Evolutionary conservation across 2,113 vertebrate genomes (phyloP), one percentile per base, ranked within the genome.

Genomic region (Ailurus styani): DNA sequence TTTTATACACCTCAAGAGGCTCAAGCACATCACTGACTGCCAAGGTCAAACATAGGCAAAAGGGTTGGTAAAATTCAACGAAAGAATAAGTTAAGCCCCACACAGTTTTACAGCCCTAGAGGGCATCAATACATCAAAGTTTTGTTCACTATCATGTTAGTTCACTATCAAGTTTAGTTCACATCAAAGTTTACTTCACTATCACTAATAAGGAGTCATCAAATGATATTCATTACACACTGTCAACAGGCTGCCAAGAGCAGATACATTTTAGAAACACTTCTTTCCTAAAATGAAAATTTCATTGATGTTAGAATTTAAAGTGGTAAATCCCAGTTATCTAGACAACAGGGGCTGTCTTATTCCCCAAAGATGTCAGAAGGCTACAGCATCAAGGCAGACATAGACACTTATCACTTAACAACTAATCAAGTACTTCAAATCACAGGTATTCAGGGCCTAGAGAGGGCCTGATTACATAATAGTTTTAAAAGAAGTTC

Each of bases 281-380:
- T 93, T 95, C 50, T 92, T 93, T 88, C 83, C 70, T 68, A 84
- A 97, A 93, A 95, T 83, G 60, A 54, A 83, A 5, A 94, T n/a
- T 68, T 87, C 86, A 66, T 2, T 82, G 85, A 64, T 82, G 45
- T 81, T 72, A 93, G 68, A 93, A 78, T 45, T 91, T 77, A n/a
- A 55, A 72, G 57, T 34, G 64, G 55, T 73, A 94, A 50, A 93
- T 87, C 68, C 52, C 52, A 75, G n/a, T 89, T 94, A 79, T 52
- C 13, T 37, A 75, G 70, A 96, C 10, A 90, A 42, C 1, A 89
- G 42, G 42, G 25, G 40, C 75, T 20, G 47, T 40, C 68, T 70
- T 55, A 91, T 25, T 77, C 42, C 84, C 55, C 31, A 29, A 62
- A 91, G 72, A 75, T 42, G 62, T 54, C 34, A 45, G 72, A 52